phyloP scores from a whole-genome alignment of 2,797 vertebrate genomes.

The Chlorospingus semifuscus region DNA sequence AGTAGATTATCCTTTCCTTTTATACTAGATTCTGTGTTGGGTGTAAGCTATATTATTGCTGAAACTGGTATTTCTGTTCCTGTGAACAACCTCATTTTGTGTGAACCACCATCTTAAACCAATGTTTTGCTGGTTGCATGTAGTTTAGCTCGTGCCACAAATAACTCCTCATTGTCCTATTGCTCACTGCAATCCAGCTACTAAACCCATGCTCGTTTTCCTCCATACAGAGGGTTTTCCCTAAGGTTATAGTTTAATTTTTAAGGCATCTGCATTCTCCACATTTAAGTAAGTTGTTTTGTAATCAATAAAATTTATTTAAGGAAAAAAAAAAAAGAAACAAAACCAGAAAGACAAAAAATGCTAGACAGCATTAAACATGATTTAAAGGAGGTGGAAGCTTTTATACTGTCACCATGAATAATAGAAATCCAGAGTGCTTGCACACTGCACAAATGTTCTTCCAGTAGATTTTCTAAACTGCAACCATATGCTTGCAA shows the following conservation, averaged over 20 bases:
- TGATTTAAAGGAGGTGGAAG: not conserved
- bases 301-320: not conserved
- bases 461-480: conserved; percentile 55
- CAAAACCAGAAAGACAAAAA: not conserved
- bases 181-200: not conserved
- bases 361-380: not conserved
- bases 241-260: not conserved
- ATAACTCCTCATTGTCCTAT: not conserved
- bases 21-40: not conserved
- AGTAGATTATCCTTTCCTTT: not conserved
- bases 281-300: not conserved
- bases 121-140: not conserved
- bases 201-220: not conserved
- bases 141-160: not conserved
- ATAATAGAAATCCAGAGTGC: conserved; percentile 39
- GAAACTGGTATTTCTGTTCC: not conserved
- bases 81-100: not conserved
- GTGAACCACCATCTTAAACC: not conserved
- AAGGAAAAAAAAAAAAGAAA: not conserved
- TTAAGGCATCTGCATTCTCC: not conserved
- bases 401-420: conserved; percentile 46
- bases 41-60: not conserved
- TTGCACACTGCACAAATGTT: conserved; percentile 35
- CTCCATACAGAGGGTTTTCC: not conserved
- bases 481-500: conserved; percentile 42